A percentile compares a stretch with the other conserved stretches of the same genome.
Evolutionary conservation across 1,140 invertebrate genomes (phyloP).

Genomic region (Zaprionus capensis): DNA sequence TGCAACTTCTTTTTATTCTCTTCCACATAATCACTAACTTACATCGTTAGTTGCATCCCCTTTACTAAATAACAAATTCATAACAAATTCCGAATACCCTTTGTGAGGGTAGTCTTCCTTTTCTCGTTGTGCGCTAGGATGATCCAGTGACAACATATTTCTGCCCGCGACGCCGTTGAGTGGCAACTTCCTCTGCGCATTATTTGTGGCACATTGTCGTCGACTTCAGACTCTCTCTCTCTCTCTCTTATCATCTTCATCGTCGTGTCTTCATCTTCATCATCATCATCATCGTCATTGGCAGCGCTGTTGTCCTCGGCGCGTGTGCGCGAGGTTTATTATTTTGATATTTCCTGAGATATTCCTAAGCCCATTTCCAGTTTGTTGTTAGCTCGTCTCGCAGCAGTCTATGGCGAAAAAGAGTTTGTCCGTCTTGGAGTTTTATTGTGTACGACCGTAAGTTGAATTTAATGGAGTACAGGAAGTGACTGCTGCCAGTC

Average conservation of each 20-base stretch:
- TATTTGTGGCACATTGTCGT: slow-evolving; percentile 44
- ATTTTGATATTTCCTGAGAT: slow-evolving; percentile 69
- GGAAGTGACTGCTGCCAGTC: slow-evolving; percentile 16
- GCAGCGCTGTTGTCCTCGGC: slow-evolving; percentile 34
- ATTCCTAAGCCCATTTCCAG: slow-evolving; percentile 49
- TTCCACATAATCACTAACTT: too few relatives aligned
- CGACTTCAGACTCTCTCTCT: slow-evolving; percentile 6
- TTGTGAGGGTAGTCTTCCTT: slow-evolving; percentile 4
- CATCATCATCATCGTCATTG: slow-evolving; percentile 49
- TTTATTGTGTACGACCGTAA: slow-evolving; percentile 26
- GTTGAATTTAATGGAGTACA: slow-evolving; percentile 55
- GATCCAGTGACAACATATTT: slow-evolving; percentile 55
- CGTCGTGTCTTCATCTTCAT: slow-evolving; percentile 47
- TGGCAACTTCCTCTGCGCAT: slow-evolving; percentile 64
- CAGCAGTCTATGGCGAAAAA: slow-evolving; percentile 37
- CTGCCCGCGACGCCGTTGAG: slow-evolving; percentile 50
- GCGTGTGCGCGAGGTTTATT: slow-evolving; percentile 64
- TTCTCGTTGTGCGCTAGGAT: slow-evolving; percentile 37
- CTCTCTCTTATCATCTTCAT: slow-evolving; percentile 2
- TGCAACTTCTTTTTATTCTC: too few relatives aligned
- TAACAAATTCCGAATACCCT: neutral
- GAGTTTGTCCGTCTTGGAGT: slow-evolving; percentile 29
- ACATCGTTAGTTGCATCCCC: neutral
- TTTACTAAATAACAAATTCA: neutral
- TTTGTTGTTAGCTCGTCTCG: neutral